phyloP scores from a whole-genome alignment of 2,888 invertebrate species.

The Cheilosia soror region DNA sequence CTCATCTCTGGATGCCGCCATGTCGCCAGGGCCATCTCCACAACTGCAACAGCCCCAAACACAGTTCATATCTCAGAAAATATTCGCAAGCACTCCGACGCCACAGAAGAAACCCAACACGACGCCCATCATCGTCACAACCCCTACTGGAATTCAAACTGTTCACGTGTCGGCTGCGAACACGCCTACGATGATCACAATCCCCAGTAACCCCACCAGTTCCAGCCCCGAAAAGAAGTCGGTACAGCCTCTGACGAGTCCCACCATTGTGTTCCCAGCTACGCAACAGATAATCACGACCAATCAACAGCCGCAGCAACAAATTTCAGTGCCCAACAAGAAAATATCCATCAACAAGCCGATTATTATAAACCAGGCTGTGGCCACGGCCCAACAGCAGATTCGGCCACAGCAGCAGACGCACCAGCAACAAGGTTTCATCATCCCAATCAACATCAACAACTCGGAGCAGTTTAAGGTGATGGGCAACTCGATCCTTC shows the following conservation, averaged over 20 bases:
- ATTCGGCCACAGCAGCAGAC: conserved; percentile 72
- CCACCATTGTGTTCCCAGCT: conserved; percentile 50
- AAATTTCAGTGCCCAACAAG: conserved; percentile 56
- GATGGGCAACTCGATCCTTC: conserved; percentile 64
- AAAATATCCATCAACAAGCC: conserved; percentile 79
- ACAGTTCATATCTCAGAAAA: conserved; percentile 57
- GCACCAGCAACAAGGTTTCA: conserved; percentile 78
- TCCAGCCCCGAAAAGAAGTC: conserved; percentile 60
- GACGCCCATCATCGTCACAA: conserved; percentile 81
- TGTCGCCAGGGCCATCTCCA: conserved; percentile 35
- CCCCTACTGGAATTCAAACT: conserved; percentile 82
- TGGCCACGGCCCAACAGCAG: conserved; percentile 69
- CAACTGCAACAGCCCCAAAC: conserved; percentile 51
- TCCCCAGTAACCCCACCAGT: conserved; percentile 45
- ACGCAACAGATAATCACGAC: conserved; percentile 68
- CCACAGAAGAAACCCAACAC: conserved; percentile 74
- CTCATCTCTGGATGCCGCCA: conserved; percentile 31
- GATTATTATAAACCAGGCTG: conserved; percentile 79
- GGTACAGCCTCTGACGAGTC: conserved; percentile 61
- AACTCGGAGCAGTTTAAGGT: conserved; percentile 76
- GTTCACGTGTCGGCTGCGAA: conserved; percentile 81
- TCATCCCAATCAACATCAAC: conserved; percentile 78
- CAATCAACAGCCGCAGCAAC: conserved; percentile 57
- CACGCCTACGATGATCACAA: conserved; percentile 69
- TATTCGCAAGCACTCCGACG: conserved; percentile 33